Percentiles rank a stretch among this genome's conserved stretches.
Conservation (phyloP, 1,140 invertebrate genomes). For the Trinorchestia longiramus region DNA sequence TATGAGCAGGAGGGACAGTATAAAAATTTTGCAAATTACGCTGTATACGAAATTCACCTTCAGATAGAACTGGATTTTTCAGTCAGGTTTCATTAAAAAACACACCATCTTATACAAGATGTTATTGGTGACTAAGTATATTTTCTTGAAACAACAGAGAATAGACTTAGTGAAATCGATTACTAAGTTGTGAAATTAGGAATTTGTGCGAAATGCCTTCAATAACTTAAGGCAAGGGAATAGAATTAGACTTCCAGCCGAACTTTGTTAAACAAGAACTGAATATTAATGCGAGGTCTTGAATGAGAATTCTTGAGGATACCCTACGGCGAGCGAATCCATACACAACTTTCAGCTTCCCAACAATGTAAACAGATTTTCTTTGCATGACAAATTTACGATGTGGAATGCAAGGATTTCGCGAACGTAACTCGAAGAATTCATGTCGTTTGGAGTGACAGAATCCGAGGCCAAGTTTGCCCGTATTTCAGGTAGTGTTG, state of each 20-base stretch:
- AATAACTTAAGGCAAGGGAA: neutral
- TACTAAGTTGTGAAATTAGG: neutral
- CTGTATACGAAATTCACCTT: neutral
- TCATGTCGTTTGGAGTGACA: conserved; percentile 44
- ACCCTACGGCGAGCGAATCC: neutral
- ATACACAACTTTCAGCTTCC: neutral
- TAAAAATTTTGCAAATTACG: neutral
- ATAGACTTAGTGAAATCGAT: neutral
- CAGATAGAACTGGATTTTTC: neutral
- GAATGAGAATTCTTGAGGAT: neutral
- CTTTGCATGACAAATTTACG: conserved; percentile 8
- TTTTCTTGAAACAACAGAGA: neutral
- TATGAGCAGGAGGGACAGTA: neutral
- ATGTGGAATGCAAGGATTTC: neutral
- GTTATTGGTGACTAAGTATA: neutral
- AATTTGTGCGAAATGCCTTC: neutral
- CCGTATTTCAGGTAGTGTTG: conserved; percentile 35
- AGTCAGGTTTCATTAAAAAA: neutral
- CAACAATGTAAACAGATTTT: conserved; percentile 15
- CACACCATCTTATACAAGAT: no score
- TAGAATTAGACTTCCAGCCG: neutral
- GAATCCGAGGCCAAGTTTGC: conserved; percentile 37
- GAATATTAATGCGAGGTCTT: neutral
- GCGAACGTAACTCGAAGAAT: conserved; percentile 37
- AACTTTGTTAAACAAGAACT: neutral